Conservation (phyloP, 2,797 vertebrate species). For the Malacoraja senta region DNA sequence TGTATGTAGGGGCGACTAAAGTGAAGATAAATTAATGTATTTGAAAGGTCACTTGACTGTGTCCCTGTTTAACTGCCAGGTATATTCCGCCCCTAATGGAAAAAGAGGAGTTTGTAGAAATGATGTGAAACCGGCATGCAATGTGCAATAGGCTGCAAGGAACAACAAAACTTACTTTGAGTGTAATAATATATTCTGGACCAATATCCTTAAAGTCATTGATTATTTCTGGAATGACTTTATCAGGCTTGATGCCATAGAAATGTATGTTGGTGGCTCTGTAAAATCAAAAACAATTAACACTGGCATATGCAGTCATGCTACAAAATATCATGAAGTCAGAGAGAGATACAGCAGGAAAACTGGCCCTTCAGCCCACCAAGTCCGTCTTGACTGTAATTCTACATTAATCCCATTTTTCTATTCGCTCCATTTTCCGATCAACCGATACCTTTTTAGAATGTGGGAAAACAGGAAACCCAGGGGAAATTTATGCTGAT, state of each 20-base stretch:
- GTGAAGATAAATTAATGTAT: neutral
- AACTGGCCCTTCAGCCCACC: no score
- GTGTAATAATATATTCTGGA: slow-evolving; percentile 72
- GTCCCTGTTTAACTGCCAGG: neutral
- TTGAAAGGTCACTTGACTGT: neutral
- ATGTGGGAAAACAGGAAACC: no score
- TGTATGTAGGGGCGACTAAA: no score
- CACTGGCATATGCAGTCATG: neutral
- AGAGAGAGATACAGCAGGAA: no score
- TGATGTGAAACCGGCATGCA: no score
- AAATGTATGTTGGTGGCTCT: slow-evolving; percentile 75
- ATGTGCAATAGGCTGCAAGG: neutral
- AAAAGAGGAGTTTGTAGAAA: neutral
- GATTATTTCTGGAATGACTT: slow-evolving; percentile 55
- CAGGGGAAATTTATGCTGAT: no score
- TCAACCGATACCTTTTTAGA: no score
- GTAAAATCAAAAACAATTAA: slow-evolving; percentile 43
- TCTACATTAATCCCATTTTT: no score
- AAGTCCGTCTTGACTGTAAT: no score
- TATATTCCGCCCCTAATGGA: neutral
- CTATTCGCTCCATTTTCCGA: no score
- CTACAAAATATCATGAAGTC: neutral
- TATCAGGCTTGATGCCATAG: slow-evolving; percentile 64
- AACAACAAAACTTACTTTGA: slow-evolving; percentile 57
- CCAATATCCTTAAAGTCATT: slow-evolving; percentile 74